phyloP scores from a whole-genome alignment of 2,113 vertebrate species.

The Diadophis punctatus region DNA sequence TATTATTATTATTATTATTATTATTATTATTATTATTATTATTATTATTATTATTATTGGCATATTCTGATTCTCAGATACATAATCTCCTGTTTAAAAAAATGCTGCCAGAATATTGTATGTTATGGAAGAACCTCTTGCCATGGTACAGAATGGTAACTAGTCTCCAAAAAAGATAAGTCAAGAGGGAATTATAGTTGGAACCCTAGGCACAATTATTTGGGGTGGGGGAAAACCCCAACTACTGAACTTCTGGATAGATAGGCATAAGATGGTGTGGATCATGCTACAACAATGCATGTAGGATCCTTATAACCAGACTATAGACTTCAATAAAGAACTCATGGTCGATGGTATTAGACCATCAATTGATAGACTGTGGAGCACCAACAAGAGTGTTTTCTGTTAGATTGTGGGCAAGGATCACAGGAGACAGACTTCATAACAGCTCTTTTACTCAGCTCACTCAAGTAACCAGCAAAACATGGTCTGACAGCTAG shows the following conservation, averaged over 20 bases:
- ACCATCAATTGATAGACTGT: background rate
- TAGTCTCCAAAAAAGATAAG: background rate
- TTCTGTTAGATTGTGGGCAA: no score
- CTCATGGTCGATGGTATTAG: background rate
- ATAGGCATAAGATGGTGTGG: background rate
- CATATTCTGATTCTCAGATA: background rate
- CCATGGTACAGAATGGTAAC: background rate
- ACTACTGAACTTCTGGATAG: background rate
- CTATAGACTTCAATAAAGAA: background rate
- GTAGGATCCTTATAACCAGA: background rate
- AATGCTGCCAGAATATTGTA: background rate
- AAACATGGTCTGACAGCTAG: no score
- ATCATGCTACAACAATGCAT: background rate
- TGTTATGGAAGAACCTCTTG: background rate
- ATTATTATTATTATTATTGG: no score
- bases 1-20: no score
- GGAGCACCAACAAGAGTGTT: background rate
- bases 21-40: no score
- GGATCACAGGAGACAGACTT: no score
- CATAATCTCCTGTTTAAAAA: no score
- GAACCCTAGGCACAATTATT: background rate
- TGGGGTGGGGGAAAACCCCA: background rate
- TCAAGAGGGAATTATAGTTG: background rate
- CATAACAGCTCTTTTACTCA: no score
- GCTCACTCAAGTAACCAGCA: no score